Evolutionary conservation across 2,113 vertebrate species (phyloP).

Genomic region (Passer montanus): DNA sequence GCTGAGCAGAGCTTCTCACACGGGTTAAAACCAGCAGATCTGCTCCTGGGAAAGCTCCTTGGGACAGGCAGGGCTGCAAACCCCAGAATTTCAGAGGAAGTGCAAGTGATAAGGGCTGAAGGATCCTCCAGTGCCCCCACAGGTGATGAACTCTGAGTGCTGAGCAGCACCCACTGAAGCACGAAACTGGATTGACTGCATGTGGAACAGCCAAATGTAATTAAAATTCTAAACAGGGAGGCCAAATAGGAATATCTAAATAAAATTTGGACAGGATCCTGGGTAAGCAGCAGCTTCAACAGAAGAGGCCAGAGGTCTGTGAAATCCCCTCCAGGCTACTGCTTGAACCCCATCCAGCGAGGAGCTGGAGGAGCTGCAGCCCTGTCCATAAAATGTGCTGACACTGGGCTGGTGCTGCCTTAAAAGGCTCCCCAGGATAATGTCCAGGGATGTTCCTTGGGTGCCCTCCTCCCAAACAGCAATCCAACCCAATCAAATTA

Average conservation of each 20-base stretch:
- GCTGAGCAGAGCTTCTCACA: not conserved
- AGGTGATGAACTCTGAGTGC: not conserved
- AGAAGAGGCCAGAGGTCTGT: not conserved
- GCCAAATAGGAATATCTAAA: not conserved
- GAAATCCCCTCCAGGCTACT: not conserved
- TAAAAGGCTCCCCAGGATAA: not conserved
- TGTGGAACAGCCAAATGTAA: not conserved
- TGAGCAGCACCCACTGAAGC: not conserved
- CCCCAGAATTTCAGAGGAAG: not conserved
- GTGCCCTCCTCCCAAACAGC: not conserved
- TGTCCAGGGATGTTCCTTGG: not conserved
- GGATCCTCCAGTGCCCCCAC: not conserved
- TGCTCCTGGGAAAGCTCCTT: not conserved
- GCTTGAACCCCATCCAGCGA: not conserved
- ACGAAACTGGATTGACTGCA: accelerated
- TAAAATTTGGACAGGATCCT: not conserved
- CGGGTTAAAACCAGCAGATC: not conserved
- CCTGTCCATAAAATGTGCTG: not conserved
- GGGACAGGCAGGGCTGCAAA: not conserved
- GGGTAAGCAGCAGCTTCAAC: not conserved
- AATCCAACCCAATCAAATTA: not conserved
- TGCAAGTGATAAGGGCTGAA: not conserved
- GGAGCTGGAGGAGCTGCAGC: not conserved
- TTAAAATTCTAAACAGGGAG: not conserved
- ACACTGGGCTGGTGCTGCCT: not conserved